Conservation (phyloP, 2,888 invertebrate genomes). For the Scaptodrosophila latifasciaeformis region DNA sequence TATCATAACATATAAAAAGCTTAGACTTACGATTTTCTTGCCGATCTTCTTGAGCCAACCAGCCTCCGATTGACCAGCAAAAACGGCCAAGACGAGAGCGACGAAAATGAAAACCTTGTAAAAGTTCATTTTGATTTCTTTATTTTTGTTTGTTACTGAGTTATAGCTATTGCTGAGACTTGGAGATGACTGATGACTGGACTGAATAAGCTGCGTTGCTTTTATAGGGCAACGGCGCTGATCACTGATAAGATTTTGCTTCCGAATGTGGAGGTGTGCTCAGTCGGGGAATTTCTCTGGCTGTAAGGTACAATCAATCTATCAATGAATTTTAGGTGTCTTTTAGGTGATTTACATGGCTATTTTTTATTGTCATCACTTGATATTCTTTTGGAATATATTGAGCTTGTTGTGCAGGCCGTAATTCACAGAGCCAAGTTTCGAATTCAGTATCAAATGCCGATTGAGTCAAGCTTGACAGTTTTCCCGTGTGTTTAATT, state of each 20-base stretch:
- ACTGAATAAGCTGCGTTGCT: not conserved
- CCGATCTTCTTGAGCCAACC: constrained; percentile 61
- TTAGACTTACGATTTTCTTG: constrained; percentile 62
- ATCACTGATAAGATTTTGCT: not conserved
- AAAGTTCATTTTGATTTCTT: constrained; percentile 63
- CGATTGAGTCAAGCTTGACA: no score
- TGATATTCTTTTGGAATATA: no score
- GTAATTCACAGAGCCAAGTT: no score
- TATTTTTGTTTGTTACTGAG: no score
- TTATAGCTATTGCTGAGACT: no score
- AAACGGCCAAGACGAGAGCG: constrained; percentile 50
- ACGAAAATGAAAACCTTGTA: constrained; percentile 50
- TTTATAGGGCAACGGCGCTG: constrained; percentile 13
- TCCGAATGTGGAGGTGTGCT: no score
- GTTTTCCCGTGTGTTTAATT: no score
- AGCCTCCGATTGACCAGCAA: constrained; percentile 55
- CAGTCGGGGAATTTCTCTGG: constrained; percentile 23
- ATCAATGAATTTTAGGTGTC: no score
- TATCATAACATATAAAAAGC: not conserved
- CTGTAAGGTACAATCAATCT: constrained; percentile 5
- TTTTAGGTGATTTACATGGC: no score
- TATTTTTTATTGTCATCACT: no score
- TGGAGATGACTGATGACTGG: constrained; percentile 29
- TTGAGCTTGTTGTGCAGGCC: no score
- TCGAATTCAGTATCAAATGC: no score